phyloP scores from a whole-genome alignment of 2,113 vertebrate genomes.

The Alexandromys fortis region DNA sequence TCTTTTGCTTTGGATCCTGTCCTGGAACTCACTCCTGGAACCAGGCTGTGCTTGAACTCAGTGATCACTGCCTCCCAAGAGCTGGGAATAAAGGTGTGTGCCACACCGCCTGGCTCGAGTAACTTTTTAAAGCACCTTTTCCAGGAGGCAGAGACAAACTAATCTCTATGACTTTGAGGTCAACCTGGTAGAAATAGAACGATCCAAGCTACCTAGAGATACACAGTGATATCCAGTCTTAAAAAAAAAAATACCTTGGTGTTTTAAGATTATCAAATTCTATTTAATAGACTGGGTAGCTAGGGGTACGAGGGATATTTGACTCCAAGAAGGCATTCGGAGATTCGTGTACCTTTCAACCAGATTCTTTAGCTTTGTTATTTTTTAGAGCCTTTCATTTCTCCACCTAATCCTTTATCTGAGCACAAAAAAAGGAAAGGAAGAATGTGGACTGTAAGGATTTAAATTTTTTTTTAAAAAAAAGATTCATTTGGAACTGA shows the following conservation, averaged over 20 bases:
- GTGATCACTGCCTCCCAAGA: too few relatives aligned
- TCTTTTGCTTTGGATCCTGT: too few relatives aligned
- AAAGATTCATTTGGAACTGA: neutral
- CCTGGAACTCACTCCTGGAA: too few relatives aligned
- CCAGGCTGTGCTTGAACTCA: too few relatives aligned
- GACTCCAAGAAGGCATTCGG: neutral
- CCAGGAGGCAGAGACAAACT: neutral
- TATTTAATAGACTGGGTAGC: neutral
- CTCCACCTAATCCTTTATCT: neutral
- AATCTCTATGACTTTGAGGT: neutral
- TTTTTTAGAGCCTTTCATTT: slow-evolving; percentile 13
- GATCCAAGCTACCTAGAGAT: neutral
- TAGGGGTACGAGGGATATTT: neutral
- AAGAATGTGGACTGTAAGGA: neutral
- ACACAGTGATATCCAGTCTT: neutral
- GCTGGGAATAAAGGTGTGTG: too few relatives aligned
- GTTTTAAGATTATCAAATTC: neutral
- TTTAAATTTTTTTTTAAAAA: neutral
- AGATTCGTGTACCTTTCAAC: neutral
- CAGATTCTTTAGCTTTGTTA: neutral
- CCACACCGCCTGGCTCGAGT: too few relatives aligned
- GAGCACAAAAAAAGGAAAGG: neutral
- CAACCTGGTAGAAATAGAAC: neutral
- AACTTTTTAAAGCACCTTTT: neutral
- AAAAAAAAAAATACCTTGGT: neutral